These are phyloP conservation scores for Pseudomugil gertrudae DNA, from an alignment of 2,797 vertebrate species.

Conservation along the genomic window DNA sequence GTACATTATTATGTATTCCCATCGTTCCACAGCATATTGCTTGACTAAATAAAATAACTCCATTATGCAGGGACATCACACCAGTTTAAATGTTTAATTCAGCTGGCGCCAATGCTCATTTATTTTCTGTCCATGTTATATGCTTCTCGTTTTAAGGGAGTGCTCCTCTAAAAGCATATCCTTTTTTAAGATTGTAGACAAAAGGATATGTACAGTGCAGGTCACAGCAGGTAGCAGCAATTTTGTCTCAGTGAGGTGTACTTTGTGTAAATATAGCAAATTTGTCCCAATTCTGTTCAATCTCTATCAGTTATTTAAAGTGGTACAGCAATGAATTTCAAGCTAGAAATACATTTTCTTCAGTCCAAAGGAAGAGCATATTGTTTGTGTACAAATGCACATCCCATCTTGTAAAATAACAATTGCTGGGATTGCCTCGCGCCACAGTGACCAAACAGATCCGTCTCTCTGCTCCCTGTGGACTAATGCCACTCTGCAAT, in stretches of 20 bases:
- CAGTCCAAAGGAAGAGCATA: conserved; percentile 25
- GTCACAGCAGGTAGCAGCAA: conserved; percentile 15
- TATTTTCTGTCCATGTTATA: conserved; percentile 31
- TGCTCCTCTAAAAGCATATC: conserved; percentile 43
- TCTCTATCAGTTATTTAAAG: background rate
- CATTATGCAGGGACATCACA: conserved; percentile 44
- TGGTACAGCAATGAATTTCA: conserved; percentile 5
- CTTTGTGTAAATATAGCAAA: conserved; percentile 18
- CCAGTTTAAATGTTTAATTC: conserved; percentile 71
- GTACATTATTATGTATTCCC: conserved; percentile 1
- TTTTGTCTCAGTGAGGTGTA: background rate
- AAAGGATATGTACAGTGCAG: conserved; percentile 27
- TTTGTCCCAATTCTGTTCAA: conserved; percentile 28
- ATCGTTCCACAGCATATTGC: conserved; percentile 20
- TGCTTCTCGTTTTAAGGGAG: conserved; percentile 38
- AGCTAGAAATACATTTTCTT: conserved; percentile 9
- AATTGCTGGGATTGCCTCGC: conserved; percentile 14
- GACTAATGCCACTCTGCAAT: conserved; percentile 36
- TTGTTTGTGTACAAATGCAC: conserved; percentile 6
- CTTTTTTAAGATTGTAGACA: conserved; percentile 33
- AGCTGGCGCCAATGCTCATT: conserved; percentile 53
- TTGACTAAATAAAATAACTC: conserved; percentile 49
- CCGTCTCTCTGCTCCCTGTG: conserved; percentile 18
- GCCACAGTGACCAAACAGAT: conserved; percentile 29
- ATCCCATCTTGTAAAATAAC: conserved; percentile 12